These are phyloP conservation scores for Spatulosminthurus flaviceps DNA, from an alignment of 2,888 invertebrate species.

Conservation along the genomic window DNA sequence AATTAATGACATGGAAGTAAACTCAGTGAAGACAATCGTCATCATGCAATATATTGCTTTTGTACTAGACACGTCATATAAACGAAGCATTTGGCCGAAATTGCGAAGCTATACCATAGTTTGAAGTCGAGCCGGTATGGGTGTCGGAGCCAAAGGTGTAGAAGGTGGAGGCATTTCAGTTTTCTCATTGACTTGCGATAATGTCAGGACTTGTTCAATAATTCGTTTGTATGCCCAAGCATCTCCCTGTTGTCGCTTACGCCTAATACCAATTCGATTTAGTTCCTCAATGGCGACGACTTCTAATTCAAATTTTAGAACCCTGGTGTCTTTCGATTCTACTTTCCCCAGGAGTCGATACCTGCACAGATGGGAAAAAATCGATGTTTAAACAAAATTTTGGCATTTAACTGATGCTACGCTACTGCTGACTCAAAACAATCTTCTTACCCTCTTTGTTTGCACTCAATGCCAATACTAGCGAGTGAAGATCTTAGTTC, in stretches of 20 bases:
- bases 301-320: constrained; percentile 61
- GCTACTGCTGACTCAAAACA: too few species aligned
- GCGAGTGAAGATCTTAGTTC: constrained; percentile 59
- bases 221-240: constrained; percentile 83
- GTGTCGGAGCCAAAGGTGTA: neutral
- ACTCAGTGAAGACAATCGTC: constrained; percentile 46
- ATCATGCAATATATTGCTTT: constrained; percentile 52
- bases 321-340: constrained; percentile 32
- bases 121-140: neutral
- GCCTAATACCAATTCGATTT: constrained; percentile 66
- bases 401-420: too few species aligned
- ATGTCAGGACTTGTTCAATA: constrained; percentile 76
- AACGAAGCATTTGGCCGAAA: neutral
- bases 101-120: constrained; percentile 37
- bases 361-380: too few species aligned
- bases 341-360: constrained; percentile 60
- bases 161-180: neutral
- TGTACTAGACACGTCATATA: neutral
- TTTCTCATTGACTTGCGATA: constrained; percentile 61
- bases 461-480: constrained; percentile 60
- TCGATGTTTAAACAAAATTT: too few species aligned
- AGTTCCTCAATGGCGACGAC: constrained; percentile 59
- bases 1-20: too few species aligned
- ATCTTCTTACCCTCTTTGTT: constrained; percentile 59
- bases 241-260: constrained; percentile 80